Conservation (phyloP, 2,888 invertebrate species). For the Drosophila putrida region DNA sequence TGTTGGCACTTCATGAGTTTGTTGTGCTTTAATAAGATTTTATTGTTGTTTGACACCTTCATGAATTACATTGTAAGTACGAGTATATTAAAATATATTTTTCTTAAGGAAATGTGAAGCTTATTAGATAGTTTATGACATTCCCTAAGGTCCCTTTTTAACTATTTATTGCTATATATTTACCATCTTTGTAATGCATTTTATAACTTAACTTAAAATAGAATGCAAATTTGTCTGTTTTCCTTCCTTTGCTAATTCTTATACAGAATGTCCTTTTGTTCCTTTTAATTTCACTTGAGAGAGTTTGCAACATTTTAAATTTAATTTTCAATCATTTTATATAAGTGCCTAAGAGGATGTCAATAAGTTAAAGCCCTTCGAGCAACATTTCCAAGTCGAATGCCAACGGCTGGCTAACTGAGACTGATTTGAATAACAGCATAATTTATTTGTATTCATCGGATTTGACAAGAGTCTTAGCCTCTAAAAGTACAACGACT, state of each 20-base stretch:
- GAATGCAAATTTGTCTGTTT: not conserved
- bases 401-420: constrained; percentile 28
- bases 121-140: not conserved
- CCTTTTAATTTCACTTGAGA: not conserved
- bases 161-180: too few species aligned
- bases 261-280: not conserved
- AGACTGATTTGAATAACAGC: constrained; percentile 63
- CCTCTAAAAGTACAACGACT: constrained; percentile 67
- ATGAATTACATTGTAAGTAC: constrained; percentile 47
- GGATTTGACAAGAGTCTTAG: constrained; percentile 52
- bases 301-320: not conserved
- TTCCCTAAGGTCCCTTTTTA: not conserved
- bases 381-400: not conserved
- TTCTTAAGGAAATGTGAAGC: not conserved
- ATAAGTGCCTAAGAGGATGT: constrained; percentile 37
- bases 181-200: too few species aligned
- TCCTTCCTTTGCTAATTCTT: too few species aligned
- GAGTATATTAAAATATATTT: constrained; percentile 5
- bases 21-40: constrained; percentile 65
- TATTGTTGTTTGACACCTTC: constrained; percentile 65
- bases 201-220: not conserved
- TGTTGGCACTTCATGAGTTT: constrained; percentile 40
- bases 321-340: not conserved
- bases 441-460: constrained; percentile 70
- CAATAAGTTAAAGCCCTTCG: constrained; percentile 27